A percentile compares a stretch with the other conserved stretches of the same genome.
phyloP scores from a whole-genome alignment of 2,888 invertebrate genomes.

The Drosophila limbata region DNA sequence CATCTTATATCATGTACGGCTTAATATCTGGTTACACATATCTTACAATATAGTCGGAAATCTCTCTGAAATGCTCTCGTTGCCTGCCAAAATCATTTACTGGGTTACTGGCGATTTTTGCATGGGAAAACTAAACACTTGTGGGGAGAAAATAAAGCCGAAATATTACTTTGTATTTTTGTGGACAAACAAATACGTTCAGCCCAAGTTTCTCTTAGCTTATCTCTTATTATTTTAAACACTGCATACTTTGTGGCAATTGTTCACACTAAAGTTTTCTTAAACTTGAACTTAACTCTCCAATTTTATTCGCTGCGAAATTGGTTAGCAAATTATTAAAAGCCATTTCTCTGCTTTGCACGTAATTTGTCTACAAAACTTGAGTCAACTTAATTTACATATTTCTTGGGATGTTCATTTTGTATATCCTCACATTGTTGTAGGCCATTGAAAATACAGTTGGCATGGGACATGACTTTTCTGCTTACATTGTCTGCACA shows the following conservation, averaged over 20 bases:
- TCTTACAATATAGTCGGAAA: no score
- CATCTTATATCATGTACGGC: not conserved
- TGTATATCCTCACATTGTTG: not conserved
- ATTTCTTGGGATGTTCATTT: slow-evolving; percentile 20
- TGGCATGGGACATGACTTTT: not conserved
- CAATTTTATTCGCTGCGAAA: slow-evolving; percentile 23
- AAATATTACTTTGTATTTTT: slow-evolving; percentile 8
- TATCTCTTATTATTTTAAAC: slow-evolving; percentile 4
- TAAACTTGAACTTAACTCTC: slow-evolving; percentile 16
- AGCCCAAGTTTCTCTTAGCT: not conserved
- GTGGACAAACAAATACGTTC: slow-evolving; percentile 2
- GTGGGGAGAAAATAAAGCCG: not conserved
- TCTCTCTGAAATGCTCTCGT: no score
- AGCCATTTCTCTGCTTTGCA: slow-evolving; percentile 41
- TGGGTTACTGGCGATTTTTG: not conserved
- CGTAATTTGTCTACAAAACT: slow-evolving; percentile 49
- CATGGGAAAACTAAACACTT: slow-evolving; percentile 10
- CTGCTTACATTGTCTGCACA: not conserved
- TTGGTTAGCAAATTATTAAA: slow-evolving; percentile 36
- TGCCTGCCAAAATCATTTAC: slow-evolving; percentile 6
- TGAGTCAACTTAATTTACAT: slow-evolving; percentile 51
- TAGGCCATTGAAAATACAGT: not conserved
- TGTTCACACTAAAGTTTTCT: slow-evolving; percentile 32
- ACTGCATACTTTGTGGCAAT: slow-evolving; percentile 12
- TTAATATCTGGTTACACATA: not conserved